Base-by-base conservation (phyloP, 2,888 invertebrate genomes). In the Candidula unifasciata region DNA sequence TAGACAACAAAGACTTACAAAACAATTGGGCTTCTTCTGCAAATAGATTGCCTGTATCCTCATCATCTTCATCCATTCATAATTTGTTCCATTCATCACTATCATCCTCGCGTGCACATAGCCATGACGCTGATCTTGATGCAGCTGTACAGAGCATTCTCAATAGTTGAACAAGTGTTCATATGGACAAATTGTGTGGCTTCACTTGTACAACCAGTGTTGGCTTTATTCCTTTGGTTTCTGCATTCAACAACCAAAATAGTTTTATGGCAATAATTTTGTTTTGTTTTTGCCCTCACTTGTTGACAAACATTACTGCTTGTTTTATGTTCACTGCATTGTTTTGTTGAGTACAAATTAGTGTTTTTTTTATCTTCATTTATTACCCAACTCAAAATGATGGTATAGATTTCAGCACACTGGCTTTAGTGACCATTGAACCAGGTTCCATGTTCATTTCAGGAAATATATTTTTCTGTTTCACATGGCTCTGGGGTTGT, bases 91-190 rank as follows among this genome's bases (percentile, higher is more conserved):
- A 71, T 24, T n/a, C 44, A 44, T n/a, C 73, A 52, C 21, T 21
- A 68, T 33, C 69, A 64, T 84, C 84, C 13, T 68, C 78, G 21
- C 3, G 37, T 37, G 24, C 64, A n/a, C 37, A 30, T 24, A 60
- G 35, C 64, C 81, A 80, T 52, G 84, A 84, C 54, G 71, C 80
- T n/a, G 84, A 84, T 37, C 71, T 84, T 2, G 84, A 84, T 76
- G 84, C 84, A 74, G 84, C 84, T 27, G 84, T 84, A 13, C 80
- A 84, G 37, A 84, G 80, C 30, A 84, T 84, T 60, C 52, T 84
- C 1, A 80, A 84, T n/a, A 54, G 57, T 30, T 83, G 68, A 77
- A 57, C 5, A 57, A 64, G 64, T 27, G 24, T 64, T 24, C 6
- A 64, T 64, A n/a, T 21, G 6, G 18, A 16, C 24, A 64, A n/a